Conservation (phyloP, 2,888 invertebrate species). For the Psylliodes chrysocephalus region DNA sequence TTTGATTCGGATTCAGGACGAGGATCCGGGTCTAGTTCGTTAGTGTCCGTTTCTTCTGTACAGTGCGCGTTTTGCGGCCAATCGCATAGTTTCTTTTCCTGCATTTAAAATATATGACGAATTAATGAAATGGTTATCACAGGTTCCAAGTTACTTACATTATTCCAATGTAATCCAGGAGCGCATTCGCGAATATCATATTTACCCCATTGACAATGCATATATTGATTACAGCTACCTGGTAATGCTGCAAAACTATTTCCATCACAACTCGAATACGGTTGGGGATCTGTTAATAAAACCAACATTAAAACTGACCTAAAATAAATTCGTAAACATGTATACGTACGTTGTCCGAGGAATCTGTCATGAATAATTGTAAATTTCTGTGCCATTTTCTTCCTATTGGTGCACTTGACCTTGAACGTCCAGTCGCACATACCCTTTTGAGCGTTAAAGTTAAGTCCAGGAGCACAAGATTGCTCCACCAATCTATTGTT, state of each 20-base stretch:
- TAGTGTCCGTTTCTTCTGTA: constrained; percentile 47
- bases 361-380: constrained; percentile 35
- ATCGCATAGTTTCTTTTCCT: constrained; percentile 75
- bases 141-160: constrained; percentile 64
- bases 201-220: constrained; percentile 83
- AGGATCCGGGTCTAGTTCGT: constrained; percentile 30
- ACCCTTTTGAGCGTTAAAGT: constrained; percentile 74
- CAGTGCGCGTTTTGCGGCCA: constrained; percentile 78
- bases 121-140: no score
- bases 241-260: constrained; percentile 74
- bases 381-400: constrained; percentile 49
- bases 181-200: constrained; percentile 78
- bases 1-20: constrained; percentile 22
- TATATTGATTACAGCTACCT: constrained; percentile 78
- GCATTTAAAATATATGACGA: no score
- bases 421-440: constrained; percentile 82
- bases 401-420: constrained; percentile 68
- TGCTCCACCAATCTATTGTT: constrained; percentile 77
- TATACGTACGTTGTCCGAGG: constrained; percentile 35
- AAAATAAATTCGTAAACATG: no score
- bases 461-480: constrained; percentile 80
- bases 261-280: constrained; percentile 70
- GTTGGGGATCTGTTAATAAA: constrained; percentile 52
- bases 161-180: constrained; percentile 79
- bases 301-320: no score